These are phyloP conservation scores for Beaufortia kweichowensis DNA, from an alignment of 2,113 vertebrate genomes.

Conservation along the genomic window DNA sequence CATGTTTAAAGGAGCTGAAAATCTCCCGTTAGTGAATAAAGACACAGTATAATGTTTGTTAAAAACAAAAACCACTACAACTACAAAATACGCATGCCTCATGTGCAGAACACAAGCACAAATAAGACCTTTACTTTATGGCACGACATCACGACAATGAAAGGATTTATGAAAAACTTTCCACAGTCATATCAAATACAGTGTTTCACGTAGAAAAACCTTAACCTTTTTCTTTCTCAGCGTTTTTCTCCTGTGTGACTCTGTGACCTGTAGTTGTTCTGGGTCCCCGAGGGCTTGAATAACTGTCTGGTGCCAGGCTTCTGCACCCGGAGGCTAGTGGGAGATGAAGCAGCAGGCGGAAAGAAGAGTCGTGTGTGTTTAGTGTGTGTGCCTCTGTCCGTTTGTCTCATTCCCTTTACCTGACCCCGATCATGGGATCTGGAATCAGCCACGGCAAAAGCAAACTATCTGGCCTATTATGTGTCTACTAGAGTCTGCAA, in stretches of 20 bases:
- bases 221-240: constrained; percentile 30
- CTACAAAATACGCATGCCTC: background rate
- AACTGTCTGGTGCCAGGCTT: constrained; percentile 80
- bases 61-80: constrained; percentile 3
- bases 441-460: constrained; percentile 11
- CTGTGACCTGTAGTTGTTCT: constrained; percentile 69
- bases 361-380: constrained; percentile 49
- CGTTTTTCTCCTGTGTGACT: constrained; percentile 30
- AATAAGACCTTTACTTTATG: background rate
- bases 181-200: constrained; percentile 25
- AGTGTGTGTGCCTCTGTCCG: constrained; percentile 28
- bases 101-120: background rate
- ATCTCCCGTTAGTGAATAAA: constrained; percentile 47
- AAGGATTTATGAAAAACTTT: background rate
- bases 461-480: constrained; percentile 26
- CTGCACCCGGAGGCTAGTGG: constrained; percentile 72
- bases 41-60: background rate
- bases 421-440: constrained; percentile 49
- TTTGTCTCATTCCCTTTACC: constrained; percentile 40
- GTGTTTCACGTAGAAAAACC: constrained; percentile 17
- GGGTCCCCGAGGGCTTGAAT: constrained; percentile 72
- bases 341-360: constrained; percentile 73
- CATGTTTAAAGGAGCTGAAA: constrained; percentile 8
- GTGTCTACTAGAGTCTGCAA: background rate
- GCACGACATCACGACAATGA: no score